These are phyloP conservation scores for Acronicta aceris DNA, from an alignment of 2,888 invertebrate species.

Conservation along the genomic window DNA sequence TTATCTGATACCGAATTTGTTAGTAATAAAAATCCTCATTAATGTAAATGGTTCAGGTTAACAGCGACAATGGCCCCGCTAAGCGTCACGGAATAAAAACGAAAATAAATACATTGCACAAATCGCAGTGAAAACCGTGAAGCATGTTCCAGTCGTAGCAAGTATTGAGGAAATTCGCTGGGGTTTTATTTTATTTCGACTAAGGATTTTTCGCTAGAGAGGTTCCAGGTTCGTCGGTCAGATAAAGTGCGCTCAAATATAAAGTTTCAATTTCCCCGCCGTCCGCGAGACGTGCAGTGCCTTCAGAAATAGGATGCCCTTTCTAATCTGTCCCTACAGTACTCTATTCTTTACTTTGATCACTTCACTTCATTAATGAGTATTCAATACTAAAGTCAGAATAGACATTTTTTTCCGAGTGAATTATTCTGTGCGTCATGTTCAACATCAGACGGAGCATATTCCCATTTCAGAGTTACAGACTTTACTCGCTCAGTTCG, in stretches of 20 bases:
- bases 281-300: slow-evolving; percentile 76
- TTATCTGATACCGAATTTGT: slow-evolving; percentile 42
- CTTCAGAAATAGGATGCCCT: slow-evolving; percentile 70
- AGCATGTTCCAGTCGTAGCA: slow-evolving; percentile 67
- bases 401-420: slow-evolving; percentile 19
- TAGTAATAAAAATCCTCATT: slow-evolving; percentile 37
- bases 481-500: slow-evolving; percentile 30
- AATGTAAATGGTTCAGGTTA: slow-evolving; percentile 32
- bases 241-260: slow-evolving; percentile 86
- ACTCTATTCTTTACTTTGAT: slow-evolving; percentile 25
- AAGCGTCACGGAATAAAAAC: slow-evolving; percentile 46
- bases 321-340: slow-evolving; percentile 68
- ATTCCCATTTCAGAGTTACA: slow-evolving; percentile 46
- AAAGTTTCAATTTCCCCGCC: slow-evolving; percentile 86
- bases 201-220: slow-evolving; percentile 77
- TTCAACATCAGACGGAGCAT: slow-evolving; percentile 27
- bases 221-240: slow-evolving; percentile 78
- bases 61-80: slow-evolving; percentile 28
- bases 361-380: slow-evolving; percentile 31
- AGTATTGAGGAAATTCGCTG: slow-evolving; percentile 73
- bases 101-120: slow-evolving; percentile 64
- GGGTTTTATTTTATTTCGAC: slow-evolving; percentile 80
- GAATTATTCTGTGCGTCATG: slow-evolving; percentile 27
- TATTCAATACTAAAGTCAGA: slow-evolving; percentile 34
- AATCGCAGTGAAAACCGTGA: slow-evolving; percentile 68